Evolutionary conservation across 2,797 vertebrate genomes (phyloP).

Genomic region (Chrosomus eos): DNA sequence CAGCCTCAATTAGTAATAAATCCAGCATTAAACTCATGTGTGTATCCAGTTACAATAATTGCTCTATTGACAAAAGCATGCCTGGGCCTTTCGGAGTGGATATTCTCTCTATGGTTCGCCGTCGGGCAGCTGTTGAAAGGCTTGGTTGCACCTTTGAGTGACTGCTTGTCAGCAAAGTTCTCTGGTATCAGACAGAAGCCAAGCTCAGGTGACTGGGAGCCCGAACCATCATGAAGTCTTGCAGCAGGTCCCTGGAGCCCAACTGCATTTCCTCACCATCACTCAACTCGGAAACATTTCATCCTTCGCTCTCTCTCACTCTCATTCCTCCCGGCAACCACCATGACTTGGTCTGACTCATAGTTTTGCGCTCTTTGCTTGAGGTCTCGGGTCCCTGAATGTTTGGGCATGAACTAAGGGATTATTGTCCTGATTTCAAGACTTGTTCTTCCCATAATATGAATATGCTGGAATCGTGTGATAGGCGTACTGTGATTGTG

Average conservation of each 20-base stretch:
- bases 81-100: conserved; percentile 34
- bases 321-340: conserved; percentile 45
- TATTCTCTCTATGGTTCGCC: conserved; percentile 45
- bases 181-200: conserved; percentile 76
- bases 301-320: conserved; percentile 41
- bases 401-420: conserved; percentile 37
- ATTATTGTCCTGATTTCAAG: conserved; percentile 33
- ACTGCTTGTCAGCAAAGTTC: conserved; percentile 77
- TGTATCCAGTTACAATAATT: conserved; percentile 52
- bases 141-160: conserved; percentile 70
- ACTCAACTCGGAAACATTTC: conserved; percentile 47
- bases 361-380: conserved; percentile 38
- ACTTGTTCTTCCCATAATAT: conserved; percentile 31
- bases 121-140: conserved; percentile 67
- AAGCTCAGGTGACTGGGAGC: conserved; percentile 75
- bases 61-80: conserved; percentile 49
- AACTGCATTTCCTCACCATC: conserved; percentile 52
- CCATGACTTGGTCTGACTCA: conserved; percentile 39
- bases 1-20: conserved; percentile 37
- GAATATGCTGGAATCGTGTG: background rate
- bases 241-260: conserved; percentile 45
- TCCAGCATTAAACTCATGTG: conserved; percentile 34
- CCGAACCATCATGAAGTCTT: conserved; percentile 53
- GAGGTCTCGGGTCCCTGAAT: conserved; percentile 33
- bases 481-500: background rate